Base-by-base conservation (phyloP, 2,797 vertebrate species). In the Argentina silus region DNA sequence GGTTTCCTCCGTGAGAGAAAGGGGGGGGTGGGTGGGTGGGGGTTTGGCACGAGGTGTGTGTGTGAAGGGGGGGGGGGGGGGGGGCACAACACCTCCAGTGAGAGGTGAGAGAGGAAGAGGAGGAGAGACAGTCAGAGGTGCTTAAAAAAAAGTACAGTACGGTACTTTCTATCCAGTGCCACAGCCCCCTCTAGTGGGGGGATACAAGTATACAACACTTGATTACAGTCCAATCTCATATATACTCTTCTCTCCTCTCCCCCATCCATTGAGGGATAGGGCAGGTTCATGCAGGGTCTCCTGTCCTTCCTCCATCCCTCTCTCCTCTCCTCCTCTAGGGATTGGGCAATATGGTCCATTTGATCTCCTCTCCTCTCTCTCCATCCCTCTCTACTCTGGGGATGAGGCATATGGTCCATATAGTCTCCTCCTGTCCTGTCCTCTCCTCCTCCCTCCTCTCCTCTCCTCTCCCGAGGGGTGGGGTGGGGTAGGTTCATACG, bases 1-100 rank as follows among this genome's bases (percentile, higher is more conserved):
- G 9, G 44, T 3, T 2, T 48, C 44, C 72, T 43, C 47, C 36
- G 4, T 8, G 15, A 7, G 21, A 51, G 48, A 70, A 60, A 50
- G 4, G 3, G 42, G 73, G 77, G 7, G 2, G 9, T 12, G 59
- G 11, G 9, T 12, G 59, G 11, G 48, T 63, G 72, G 72, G 73
- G 59, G 62, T 69, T 71, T 78, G 72, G 74, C 76, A 79, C 66
- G 17, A 60, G 64, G 61, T 43, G 21, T 63, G 56, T 59, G 69
- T 23, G 61, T 74, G 19, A 7, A 17, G 3, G 19, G 8, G 43
- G 9, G 21, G 44, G 12, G 6, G 57, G 23, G 23, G 3, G 43
- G 3, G 15, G 15, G 12, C 0, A 15, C 47, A 2, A 8, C 47
- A 48, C 7, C 47, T 8, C 11, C 47, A 48, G 47, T 48, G 56